A percentile compares a stretch with the other conserved stretches of the same genome.
phyloP scores from a whole-genome alignment of 2,888 invertebrate species.

The Ochropacha duplaris region DNA sequence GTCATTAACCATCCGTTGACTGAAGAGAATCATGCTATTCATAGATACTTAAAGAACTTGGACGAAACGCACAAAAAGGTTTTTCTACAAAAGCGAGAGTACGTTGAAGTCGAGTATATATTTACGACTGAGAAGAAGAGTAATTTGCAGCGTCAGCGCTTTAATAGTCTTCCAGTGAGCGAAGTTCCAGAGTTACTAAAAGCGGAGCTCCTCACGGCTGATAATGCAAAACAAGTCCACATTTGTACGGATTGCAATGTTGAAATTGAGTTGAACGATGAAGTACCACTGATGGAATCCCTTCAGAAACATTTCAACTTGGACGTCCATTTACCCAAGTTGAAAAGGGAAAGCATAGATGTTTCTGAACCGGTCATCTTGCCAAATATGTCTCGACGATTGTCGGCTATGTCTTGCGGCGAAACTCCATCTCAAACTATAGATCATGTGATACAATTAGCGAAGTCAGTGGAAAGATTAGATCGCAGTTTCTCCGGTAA shows the following conservation, averaged over 20 bases:
- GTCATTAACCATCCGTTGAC: constrained; percentile 64
- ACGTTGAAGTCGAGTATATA: constrained; percentile 73
- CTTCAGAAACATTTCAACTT: constrained; percentile 71
- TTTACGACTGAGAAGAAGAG: constrained; percentile 77
- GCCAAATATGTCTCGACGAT: constrained; percentile 71
- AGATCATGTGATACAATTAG: constrained; percentile 52
- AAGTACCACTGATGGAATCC: constrained; percentile 73
- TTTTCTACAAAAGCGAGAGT: constrained; percentile 62
- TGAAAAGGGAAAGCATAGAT: constrained; percentile 72
- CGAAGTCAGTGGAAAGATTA: constrained; percentile 60
- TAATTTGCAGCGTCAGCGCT: constrained; percentile 68
- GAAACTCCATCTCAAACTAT: constrained; percentile 57
- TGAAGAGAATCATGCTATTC: constrained; percentile 48
- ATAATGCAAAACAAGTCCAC: constrained; percentile 69
- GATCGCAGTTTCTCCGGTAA: constrained; percentile 61
- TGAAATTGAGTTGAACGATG: constrained; percentile 71
- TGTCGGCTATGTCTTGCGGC: constrained; percentile 66
- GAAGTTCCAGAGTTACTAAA: constrained; percentile 74
- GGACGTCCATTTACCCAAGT: constrained; percentile 65
- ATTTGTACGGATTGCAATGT: constrained; percentile 75
- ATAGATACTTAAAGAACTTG: constrained; percentile 56
- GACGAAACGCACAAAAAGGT: constrained; percentile 62
- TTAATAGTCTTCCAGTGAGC: constrained; percentile 73
- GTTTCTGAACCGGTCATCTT: constrained; percentile 69
- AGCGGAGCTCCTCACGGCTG: constrained; percentile 57